These are phyloP conservation scores for Pedionomus torquatus DNA, from an alignment of 2,113 vertebrate species.

Conservation along the genomic window DNA sequence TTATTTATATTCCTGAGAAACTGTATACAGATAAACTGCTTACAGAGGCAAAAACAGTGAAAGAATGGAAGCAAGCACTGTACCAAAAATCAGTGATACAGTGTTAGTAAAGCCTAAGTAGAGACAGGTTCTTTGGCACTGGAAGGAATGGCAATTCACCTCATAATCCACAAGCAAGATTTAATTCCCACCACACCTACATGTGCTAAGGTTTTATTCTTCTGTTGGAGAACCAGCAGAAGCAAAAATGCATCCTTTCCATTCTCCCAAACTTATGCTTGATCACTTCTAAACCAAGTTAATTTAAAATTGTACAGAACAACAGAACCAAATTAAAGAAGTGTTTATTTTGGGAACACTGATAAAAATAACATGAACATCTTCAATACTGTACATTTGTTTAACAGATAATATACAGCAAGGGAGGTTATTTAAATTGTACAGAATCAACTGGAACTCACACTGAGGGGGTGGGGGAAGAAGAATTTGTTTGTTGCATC, in stretches of 20 bases:
- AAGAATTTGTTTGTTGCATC: background rate
- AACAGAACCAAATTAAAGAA: background rate
- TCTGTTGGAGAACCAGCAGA: background rate
- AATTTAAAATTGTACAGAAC: background rate
- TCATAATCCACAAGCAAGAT: background rate
- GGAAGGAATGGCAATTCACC: background rate
- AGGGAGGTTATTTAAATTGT: background rate
- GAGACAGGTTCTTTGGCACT: background rate
- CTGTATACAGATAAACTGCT: background rate
- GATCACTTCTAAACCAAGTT: background rate
- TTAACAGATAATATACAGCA: background rate
- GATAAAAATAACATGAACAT: background rate
- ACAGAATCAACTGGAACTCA: background rate
- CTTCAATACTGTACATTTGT: slow-evolving; percentile 11
- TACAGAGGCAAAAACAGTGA: background rate
- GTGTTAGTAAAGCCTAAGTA: background rate
- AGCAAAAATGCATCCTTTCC: background rate
- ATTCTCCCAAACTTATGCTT: background rate
- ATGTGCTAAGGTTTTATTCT: background rate
- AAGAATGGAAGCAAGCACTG: background rate
- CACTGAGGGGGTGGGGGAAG: background rate
- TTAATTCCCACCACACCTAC: background rate
- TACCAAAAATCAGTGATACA: background rate
- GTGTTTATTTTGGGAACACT: background rate
- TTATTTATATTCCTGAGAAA: background rate